Base-by-base conservation (phyloP, 1,140 invertebrate genomes). In the Heliconius nattereri region DNA sequence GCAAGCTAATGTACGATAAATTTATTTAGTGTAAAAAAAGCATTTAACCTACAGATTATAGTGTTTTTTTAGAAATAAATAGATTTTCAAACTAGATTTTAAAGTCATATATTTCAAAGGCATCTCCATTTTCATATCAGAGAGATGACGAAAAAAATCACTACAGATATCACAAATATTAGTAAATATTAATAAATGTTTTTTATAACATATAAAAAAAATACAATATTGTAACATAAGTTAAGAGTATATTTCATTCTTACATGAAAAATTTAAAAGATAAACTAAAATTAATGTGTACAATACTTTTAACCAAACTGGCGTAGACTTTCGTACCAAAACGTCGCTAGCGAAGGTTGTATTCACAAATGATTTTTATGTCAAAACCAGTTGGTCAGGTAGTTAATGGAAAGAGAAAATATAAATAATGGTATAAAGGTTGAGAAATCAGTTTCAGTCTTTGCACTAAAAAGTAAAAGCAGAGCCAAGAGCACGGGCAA, bases 331-430 rank as follows among this genome's bases (percentile, higher is more conserved):
- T n/a, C 71, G n/a, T 37, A 37, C 29, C 76, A 66, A 77, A 73
- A 80, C 37, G 60, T n/a, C n/a, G 71, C n/a, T 57, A 37, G 37
- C 57, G 75, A 83, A 75, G 73, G 72, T 79, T 81, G 71, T 32
- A 75, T 74, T 72, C 73, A 79, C 40, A 76, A 72, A 80, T 72
- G 66, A 80, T 80, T 76, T 80, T 79, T 79, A 75, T 29, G 78
- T 79, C 78, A 71, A 79, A 79, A 66, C 40, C 78, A 79, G 78
- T 79, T 54, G 78, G 78, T 37, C 73, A 79, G 78, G 66, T 79
- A 72, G 78, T 75, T 79, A 79, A 79, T 79, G 73, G 78, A 75
- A 45, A 29, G 7, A 66, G 40, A 2, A 20, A 71, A 60, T 29
- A 75, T 79, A 71, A 79, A 70, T 79, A 79, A 79, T 79, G 73